Conservation (phyloP, 1,140 invertebrate genomes). For the Pseudomyrmex gracilis region DNA sequence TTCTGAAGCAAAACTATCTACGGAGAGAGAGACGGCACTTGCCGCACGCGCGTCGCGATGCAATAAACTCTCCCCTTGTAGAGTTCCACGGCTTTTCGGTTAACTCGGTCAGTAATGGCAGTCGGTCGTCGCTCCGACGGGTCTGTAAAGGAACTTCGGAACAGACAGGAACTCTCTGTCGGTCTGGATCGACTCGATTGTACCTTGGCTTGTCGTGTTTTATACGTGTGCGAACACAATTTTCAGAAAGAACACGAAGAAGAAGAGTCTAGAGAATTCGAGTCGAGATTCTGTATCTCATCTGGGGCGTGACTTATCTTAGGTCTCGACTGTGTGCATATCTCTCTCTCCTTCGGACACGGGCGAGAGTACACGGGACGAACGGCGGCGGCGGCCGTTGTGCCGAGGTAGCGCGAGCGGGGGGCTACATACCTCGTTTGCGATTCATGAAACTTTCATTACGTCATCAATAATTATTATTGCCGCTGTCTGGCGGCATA, state of each 20-base stretch:
- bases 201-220: slow-evolving; percentile 19
- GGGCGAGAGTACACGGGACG: not conserved
- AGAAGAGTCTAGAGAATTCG: slow-evolving; percentile 30
- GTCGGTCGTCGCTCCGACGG: slow-evolving; percentile 47
- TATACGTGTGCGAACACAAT: slow-evolving; percentile 45
- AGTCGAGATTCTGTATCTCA: slow-evolving; percentile 40
- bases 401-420: not conserved
- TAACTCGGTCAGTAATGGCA: slow-evolving; percentile 63
- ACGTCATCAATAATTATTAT: slow-evolving; percentile 53
- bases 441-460: slow-evolving; percentile 52
- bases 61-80: slow-evolving; percentile 41
- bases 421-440: slow-evolving; percentile 28
- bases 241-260: slow-evolving; percentile 38
- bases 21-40: slow-evolving; percentile 45
- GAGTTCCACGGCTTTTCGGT: slow-evolving; percentile 59
- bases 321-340: not conserved
- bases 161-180: slow-evolving; percentile 3
- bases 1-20: slow-evolving; percentile 55
- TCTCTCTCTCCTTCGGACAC: not conserved
- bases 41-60: slow-evolving; percentile 40
- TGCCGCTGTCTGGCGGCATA: not conserved
- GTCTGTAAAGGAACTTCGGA: slow-evolving; percentile 60
- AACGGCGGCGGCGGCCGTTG: no score
- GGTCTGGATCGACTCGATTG: slow-evolving; percentile 48
- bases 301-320: slow-evolving; percentile 20